These are phyloP conservation scores for Acinonyx jubatus DNA, from an alignment of 2,113 vertebrate genomes.

Conservation along the genomic window DNA sequence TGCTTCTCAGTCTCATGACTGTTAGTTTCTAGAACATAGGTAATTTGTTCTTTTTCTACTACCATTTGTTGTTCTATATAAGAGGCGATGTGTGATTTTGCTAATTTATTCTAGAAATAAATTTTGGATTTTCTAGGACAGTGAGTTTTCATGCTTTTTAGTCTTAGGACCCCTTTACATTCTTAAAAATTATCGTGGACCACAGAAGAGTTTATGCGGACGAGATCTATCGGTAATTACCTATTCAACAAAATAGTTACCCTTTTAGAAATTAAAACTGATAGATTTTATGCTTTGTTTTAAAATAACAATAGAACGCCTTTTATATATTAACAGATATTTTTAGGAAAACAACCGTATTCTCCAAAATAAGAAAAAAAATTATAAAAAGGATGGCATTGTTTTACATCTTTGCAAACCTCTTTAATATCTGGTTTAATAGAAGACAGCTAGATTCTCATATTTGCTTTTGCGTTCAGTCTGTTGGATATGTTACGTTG, in stretches of 20 bases:
- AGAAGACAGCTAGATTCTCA: background rate
- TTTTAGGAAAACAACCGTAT: conserved; percentile 4
- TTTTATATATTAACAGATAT: background rate
- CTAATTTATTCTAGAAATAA: conserved; percentile 11
- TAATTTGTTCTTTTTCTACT: conserved; percentile 6
- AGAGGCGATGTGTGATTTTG: background rate
- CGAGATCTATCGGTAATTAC: background rate
- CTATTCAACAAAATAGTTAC: background rate
- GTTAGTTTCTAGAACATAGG: background rate
- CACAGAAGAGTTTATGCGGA: background rate
- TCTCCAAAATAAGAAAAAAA: background rate
- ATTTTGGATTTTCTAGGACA: background rate
- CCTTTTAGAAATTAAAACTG: conserved; percentile 32
- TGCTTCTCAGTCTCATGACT: background rate
- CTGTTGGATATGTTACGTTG: conserved; percentile 6
- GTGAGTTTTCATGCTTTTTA: conserved; percentile 11
- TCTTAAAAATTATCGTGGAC: conserved; percentile 8
- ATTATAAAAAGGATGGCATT: background rate
- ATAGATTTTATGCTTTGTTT: conserved; percentile 1
- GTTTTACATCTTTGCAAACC: conserved; percentile 14
- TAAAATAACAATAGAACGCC: background rate
- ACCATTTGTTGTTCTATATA: background rate
- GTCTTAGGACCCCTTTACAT: background rate
- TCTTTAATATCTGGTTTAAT: background rate
- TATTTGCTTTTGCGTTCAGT: background rate